Conservation (phyloP, 2,113 vertebrate genomes). For the Oriolus oriolus region DNA sequence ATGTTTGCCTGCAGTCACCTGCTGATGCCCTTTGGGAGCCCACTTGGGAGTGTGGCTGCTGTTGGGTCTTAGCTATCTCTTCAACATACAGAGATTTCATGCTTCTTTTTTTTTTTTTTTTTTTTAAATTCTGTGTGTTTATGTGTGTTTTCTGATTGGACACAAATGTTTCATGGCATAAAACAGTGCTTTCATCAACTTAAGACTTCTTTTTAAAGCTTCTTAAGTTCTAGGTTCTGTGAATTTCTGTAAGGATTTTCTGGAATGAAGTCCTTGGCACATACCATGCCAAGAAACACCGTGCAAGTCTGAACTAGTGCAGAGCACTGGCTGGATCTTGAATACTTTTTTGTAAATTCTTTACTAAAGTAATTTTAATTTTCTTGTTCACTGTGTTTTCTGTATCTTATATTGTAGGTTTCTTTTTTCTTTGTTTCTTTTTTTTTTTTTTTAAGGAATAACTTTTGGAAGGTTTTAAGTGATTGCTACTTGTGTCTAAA, state of each 20-base stretch:
- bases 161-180: neutral
- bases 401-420: neutral
- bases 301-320: neutral
- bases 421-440: neutral
- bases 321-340: neutral
- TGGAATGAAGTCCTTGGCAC: neutral
- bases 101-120: fast-evolving
- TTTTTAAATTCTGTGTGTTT: neutral
- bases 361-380: neutral
- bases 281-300: fast-evolving
- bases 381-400: neutral
- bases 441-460: neutral
- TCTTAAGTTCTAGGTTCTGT: neutral
- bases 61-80: neutral
- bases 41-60: neutral
- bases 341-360: neutral
- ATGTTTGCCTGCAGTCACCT: neutral
- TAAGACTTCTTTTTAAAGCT: neutral
- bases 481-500: neutral
- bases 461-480: neutral
- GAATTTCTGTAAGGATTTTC: neutral
- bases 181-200: neutral
- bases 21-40: neutral
- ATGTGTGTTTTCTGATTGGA: neutral
- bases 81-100: neutral